These are phyloP conservation scores for Rotaria sp. DNA, from an alignment of 2,888 invertebrate species.

Conservation along the genomic window DNA sequence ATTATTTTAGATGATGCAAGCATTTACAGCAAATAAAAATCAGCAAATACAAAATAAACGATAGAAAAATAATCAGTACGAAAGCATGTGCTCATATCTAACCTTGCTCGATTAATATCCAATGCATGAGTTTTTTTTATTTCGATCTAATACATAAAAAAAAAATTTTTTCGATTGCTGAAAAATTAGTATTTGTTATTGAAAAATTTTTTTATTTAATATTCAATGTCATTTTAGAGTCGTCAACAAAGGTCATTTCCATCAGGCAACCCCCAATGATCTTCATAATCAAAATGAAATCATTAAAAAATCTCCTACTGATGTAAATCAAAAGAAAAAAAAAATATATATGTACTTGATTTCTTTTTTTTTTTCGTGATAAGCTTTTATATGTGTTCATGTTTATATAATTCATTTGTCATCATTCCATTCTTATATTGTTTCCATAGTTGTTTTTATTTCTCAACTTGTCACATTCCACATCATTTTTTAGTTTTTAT, in stretches of 20 bases:
- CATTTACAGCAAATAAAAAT: neutral
- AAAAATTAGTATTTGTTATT: too few species aligned
- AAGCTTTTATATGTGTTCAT: neutral
- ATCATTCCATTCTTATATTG: too few species aligned
- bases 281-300: neutral
- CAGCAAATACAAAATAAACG: conserved; percentile 21
- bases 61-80: neutral
- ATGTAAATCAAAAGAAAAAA: too few species aligned
- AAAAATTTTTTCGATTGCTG: too few species aligned
- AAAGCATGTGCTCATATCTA: neutral
- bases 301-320: too few species aligned
- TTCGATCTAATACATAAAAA: too few species aligned
- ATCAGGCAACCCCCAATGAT: neutral
- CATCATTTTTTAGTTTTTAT: neutral
- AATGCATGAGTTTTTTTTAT: neutral
- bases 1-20: conserved; percentile 21
- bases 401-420: too few species aligned
- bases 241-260: neutral
- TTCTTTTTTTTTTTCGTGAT: neutral
- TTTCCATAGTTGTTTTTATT: too few species aligned
- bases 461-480: neutral
- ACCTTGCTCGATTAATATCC: neutral
- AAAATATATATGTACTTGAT: too few species aligned
- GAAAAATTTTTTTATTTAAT: too few species aligned
- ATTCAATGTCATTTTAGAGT: neutral